Base-by-base conservation (phyloP, 1,140 invertebrate genomes). In the Panagrolaimus sp. region DNA sequence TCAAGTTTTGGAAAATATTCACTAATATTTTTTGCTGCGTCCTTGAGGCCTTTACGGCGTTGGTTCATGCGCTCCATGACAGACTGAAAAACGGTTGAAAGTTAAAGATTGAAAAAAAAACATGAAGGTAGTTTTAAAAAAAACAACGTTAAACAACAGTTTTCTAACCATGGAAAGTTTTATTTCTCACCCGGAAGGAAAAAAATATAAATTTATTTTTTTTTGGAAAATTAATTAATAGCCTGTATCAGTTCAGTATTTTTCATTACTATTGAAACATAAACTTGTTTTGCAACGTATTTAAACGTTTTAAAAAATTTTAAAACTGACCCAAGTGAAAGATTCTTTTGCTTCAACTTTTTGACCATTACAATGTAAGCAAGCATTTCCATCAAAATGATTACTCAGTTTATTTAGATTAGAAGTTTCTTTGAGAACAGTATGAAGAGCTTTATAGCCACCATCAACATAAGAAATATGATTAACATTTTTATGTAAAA, bases 381-480 rank as follows among this genome's bases (percentile, higher is more conserved):
- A 85, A 9, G 78, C 65, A 38, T 74, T 74, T 1, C 63, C 46
- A 57, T 74, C 75, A 53, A 68, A 72, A 68, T 85, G 84, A 65
- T 84, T 82, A 25, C 73, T 75, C 14, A 85, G 66, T 61, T 76
- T 75, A 27, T 64, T 72, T 68, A 73, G 74, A 57, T 65, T 73
- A 27, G 66, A 65, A 31, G 20, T 80, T 25, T 78, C 65, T 31
- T 64, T 67, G 9, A 84, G 72, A 13, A 77, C 71, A 5, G 76
- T 67, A 65, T 85, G 84, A 13, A 85, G 63, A 9, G 79, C 77
- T 85, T 89, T 88, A 86, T 95, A 98, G 11, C 95, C 95, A 70
- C 92, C 93, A 74, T 89, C 89, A 9, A 96, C 87, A 84, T 96
- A 88, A 67, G 92, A 93, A 31, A 98, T 91, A 84, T 92, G 94